phyloP scores from a whole-genome alignment of 2,113 vertebrate species.

The Tautogolabrus adspersus region DNA sequence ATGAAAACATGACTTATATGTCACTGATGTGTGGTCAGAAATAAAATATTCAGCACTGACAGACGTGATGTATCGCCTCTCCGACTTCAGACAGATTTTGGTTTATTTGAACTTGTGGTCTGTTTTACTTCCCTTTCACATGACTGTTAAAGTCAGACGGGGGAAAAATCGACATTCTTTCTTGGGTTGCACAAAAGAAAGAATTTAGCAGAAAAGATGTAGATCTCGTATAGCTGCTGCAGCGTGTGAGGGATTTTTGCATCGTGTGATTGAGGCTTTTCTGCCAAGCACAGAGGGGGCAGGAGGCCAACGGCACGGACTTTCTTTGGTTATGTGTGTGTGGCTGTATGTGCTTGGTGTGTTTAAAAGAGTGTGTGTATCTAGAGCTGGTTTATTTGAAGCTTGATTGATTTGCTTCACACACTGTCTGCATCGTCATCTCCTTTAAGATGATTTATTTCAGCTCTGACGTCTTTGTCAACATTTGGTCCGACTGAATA shows the following conservation, averaged over 20 bases:
- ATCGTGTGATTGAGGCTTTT: conserved; percentile 66
- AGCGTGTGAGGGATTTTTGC: conserved; percentile 63
- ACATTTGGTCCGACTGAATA: conserved; percentile 34
- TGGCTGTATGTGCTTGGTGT: not conserved
- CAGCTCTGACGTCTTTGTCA: conserved; percentile 39
- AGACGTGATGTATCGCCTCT: conserved; percentile 53
- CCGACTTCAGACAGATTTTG: conserved; percentile 53
- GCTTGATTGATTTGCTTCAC: conserved; percentile 39
- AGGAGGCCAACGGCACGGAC: conserved; percentile 7
- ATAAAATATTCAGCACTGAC: conserved; percentile 40
- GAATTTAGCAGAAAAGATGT: conserved; percentile 49
- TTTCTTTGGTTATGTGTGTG: not conserved
- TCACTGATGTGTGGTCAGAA: conserved; percentile 37
- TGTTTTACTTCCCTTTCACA: conserved; percentile 63
- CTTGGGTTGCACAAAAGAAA: conserved; percentile 61
- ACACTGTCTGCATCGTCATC: conserved; percentile 25
- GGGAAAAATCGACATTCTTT: not conserved
- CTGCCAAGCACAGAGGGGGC: conserved; percentile 51
- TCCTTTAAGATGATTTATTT: conserved; percentile 46
- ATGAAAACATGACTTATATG: conserved; percentile 49
- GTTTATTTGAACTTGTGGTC: conserved; percentile 62
- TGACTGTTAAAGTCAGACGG: conserved; percentile 57
- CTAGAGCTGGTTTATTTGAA: not conserved
- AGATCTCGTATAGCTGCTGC: conserved; percentile 42
- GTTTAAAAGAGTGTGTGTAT: conserved; percentile 2